A percentile compares a stretch with the other conserved stretches of the same genome.
Conservation (phyloP, 2,113 vertebrate species). For the Archocentrus centrarchus region DNA sequence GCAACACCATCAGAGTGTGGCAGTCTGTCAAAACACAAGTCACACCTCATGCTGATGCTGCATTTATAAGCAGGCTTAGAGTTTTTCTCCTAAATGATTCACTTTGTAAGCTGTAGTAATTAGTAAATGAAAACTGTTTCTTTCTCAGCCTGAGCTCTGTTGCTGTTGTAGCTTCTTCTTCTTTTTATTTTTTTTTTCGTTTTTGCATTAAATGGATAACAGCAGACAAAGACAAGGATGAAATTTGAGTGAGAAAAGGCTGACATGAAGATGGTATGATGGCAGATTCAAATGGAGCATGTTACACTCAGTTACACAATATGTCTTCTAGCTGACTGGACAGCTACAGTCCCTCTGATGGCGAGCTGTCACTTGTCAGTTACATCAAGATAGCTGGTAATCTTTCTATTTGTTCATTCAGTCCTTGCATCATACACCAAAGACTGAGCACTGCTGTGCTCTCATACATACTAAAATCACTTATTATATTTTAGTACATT, state of each 20-base stretch:
- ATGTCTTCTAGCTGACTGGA: constrained; percentile 29
- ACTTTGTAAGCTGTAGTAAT: background rate
- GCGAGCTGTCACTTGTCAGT: constrained; percentile 44
- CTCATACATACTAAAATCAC: constrained; percentile 8
- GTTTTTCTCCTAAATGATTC: constrained; percentile 18
- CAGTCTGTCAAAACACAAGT: constrained; percentile 3
- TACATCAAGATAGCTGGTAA: constrained; percentile 31
- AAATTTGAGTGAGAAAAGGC: background rate
- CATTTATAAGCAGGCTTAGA: constrained; percentile 6
- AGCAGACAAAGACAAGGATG: background rate
- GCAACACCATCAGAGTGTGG: background rate
- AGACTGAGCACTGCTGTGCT: background rate
- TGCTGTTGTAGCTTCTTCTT: background rate
- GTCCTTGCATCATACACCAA: constrained; percentile 1
- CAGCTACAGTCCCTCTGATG: constrained; percentile 30
- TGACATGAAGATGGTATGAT: background rate
- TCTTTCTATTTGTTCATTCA: constrained; percentile 44
- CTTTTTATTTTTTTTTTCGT: background rate
- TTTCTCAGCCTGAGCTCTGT: background rate
- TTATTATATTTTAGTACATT: background rate
- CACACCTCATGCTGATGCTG: background rate
- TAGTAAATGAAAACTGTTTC: background rate
- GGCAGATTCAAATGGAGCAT: constrained; percentile 45
- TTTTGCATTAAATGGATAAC: background rate
- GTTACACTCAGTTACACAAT: constrained; percentile 46